Evolutionary conservation across 1,140 invertebrate genomes (phyloP), one percentile per base, ranked within the genome.

Genomic region (Acyrthosiphon pisum): DNA sequence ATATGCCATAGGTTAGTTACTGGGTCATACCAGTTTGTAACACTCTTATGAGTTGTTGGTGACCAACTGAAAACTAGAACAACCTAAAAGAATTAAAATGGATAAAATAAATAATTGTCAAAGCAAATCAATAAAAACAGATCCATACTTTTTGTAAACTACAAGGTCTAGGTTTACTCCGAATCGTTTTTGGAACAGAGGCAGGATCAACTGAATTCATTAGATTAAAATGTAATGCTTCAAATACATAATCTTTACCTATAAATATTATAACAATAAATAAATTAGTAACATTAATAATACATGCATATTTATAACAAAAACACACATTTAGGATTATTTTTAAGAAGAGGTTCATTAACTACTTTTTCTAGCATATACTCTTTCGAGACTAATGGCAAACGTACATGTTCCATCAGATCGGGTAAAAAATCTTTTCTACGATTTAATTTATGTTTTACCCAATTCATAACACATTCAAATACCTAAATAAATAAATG

Each of bases 11-110:
- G 96, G 94, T 98, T 97, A 94, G 97, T 96, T 94, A 97, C 97
- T 94, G 99, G 97, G 95, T 98, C 98, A 95, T 97, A 98, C 95
- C 97, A 98, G 95, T 99, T 98, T 81, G 96, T 93, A 99, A 98
- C n/a, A n/a, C n/a, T n/a, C 0, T 98, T 98, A 96, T 99, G 99
- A 1, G 98, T 98, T 56, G 98, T n/a, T n/a, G 98, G 95, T 99
- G 98, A 84, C 98, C 98, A 93, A 99, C 98, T 41, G 1, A 56
- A 56, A 7, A 99, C 98, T 30, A 99, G 95, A 94, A 99, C 95
- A 88, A 98, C 96, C 96, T 97, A 94, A 46, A 95, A 94, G 88
- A 9, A 37, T 60, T 30, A 41, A 11, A 94, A 41, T 83, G 14
- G 14, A 50, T 41, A 53, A 53, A 53, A 53, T 37, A 87, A 83